Evolutionary conservation across 2,113 vertebrate species (phyloP).

Genomic region (Callipepla squamata): DNA sequence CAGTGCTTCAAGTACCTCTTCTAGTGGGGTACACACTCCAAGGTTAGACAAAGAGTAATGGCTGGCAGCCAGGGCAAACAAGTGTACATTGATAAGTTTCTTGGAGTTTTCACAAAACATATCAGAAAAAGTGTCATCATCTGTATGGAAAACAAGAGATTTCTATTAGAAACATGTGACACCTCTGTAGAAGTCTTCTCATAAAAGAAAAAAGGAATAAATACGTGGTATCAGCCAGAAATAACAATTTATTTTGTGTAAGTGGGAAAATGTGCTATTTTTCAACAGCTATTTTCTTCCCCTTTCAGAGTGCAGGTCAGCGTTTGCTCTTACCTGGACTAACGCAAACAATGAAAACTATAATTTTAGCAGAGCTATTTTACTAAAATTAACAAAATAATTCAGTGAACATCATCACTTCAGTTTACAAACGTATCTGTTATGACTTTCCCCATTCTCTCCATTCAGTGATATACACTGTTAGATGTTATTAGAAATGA

Average conservation of each 20-base stretch:
- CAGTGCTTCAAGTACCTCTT: conserved; percentile 81
- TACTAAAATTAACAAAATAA: neutral
- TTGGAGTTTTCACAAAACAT: conserved; percentile 85
- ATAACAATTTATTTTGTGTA: neutral
- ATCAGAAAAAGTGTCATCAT: conserved; percentile 62
- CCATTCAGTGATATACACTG: neutral
- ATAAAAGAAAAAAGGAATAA: neutral
- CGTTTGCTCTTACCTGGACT: neutral
- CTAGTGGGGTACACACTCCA: conserved; percentile 82
- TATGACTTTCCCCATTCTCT: neutral
- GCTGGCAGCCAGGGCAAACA: conserved; percentile 81
- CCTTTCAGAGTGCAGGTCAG: neutral
- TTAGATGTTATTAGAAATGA: neutral
- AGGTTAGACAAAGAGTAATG: conserved; percentile 83
- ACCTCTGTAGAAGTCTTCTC: neutral
- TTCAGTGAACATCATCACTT: neutral
- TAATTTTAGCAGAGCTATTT: neutral
- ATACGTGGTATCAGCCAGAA: neutral
- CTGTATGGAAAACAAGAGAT: conserved; percentile 55
- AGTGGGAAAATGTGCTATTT: neutral
- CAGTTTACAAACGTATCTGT: conserved; percentile 4
- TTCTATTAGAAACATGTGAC: neutral
- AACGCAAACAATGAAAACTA: neutral
- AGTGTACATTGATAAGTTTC: conserved; percentile 80
- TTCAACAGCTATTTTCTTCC: neutral